Evolutionary conservation across 2,888 invertebrate species (phyloP), one percentile per base, ranked within the genome.

Genomic region (Pyrgus malvae): DNA sequence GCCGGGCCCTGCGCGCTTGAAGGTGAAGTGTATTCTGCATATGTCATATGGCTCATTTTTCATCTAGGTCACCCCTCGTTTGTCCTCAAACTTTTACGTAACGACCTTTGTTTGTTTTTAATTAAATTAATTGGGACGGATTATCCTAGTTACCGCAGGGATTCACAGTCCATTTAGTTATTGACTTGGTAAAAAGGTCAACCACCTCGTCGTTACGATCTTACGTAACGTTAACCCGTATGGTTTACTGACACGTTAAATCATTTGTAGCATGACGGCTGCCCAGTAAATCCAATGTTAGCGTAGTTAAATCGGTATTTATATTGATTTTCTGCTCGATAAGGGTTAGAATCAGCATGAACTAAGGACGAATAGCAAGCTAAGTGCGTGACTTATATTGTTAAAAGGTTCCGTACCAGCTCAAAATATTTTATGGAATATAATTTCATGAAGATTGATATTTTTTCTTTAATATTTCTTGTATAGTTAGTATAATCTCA

Each of bases 61-160:
- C 38, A 48, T 35, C 38, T 48, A 37, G 48, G 48, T 48, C 48
- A 12, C 37, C 33, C 11, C 44, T 37, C 48, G 27, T 19, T 38
- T 44, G 14, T 44, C 44, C 44, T 40, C 51, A 44, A 55, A 48
- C 58, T 58, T n/a, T 60, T 55, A 57, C 58, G 55, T 59, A 56
- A 61, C 48, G 42, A 79, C 78, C 81, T 82, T 80, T 81, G 80
- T 81, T 83, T 83, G 78, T 79, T 80, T 82, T 83, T 83, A 85
- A 85, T 83, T 82, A 77, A 82, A 85, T 85, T 85, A 84, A 85
- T 83, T 80, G 73, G 74, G 74, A 78, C 73, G 77, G 80, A 82
- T 82, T 80, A 80, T 78, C 77, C 78, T 76, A 76, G 76, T 74
- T 77, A 79, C 76, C 72, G 71, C 74, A 70, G 76, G 78, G 78